Conservation (phyloP, 2,113 vertebrate genomes). For the Thalassarche chlororhynchos region DNA sequence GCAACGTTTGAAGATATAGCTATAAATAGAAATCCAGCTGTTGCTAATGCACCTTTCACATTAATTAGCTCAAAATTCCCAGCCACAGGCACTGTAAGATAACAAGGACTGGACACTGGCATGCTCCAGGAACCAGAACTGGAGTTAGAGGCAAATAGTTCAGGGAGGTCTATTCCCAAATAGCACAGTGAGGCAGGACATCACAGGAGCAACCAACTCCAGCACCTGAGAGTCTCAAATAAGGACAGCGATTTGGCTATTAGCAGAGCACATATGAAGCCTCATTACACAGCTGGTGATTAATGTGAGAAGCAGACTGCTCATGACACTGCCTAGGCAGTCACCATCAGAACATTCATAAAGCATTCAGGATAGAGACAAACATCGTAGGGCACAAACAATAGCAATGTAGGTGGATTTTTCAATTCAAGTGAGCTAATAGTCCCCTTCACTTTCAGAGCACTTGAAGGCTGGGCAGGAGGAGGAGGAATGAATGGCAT, state of each 20-base stretch:
- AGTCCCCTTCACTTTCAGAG: not conserved
- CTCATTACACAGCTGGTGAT: conserved; percentile 58
- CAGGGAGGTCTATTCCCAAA: not conserved
- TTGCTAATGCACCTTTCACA: not conserved
- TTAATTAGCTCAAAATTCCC: not conserved
- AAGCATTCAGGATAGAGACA: not conserved
- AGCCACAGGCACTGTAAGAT: not conserved
- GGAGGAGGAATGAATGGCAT: not conserved
- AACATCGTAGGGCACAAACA: not conserved
- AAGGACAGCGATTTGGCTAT: not conserved
- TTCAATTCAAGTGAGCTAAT: not conserved
- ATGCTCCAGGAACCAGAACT: not conserved
- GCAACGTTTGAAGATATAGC: not conserved
- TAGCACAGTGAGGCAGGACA: not conserved
- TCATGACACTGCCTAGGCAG: not conserved
- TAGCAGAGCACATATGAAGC: conserved; percentile 16
- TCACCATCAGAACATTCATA: not conserved
- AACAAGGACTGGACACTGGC: not conserved
- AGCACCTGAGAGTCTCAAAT: not conserved
- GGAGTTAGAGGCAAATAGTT: not conserved
- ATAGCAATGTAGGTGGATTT: conserved; percentile 1
- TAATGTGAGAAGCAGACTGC: conserved; percentile 56
- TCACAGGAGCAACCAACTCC: not conserved
- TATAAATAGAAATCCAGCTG: not conserved
- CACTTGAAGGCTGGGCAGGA: not conserved